Conservation (phyloP, 2,888 invertebrate species). For the Autographa gamma region DNA sequence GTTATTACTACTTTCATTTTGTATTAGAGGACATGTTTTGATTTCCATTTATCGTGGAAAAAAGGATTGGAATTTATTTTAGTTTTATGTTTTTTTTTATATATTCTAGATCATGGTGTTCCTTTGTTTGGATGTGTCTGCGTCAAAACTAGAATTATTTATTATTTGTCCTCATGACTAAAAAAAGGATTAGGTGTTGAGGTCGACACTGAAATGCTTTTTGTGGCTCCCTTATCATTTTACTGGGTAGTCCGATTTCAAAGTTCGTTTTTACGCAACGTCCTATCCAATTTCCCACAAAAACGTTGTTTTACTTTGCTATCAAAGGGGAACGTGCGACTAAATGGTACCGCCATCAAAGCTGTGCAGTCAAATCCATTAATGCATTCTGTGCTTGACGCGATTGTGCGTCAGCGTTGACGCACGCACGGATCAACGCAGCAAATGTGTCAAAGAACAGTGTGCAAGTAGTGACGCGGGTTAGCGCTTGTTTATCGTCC, state of each 20-base stretch:
- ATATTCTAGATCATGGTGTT: too few species aligned
- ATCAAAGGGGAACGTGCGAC: constrained; percentile 16
- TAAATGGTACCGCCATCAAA: constrained; percentile 39
- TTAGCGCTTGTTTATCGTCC: neutral
- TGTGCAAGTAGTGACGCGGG: constrained; percentile 18
- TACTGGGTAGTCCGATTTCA: too few species aligned
- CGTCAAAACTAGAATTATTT: too few species aligned
- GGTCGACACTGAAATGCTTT: too few species aligned
- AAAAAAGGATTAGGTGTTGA: too few species aligned
- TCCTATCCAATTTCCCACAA: neutral
- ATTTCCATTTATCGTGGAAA: neutral
- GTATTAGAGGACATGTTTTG: neutral
- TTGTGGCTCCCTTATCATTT: too few species aligned
- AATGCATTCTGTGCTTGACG: constrained; percentile 44
- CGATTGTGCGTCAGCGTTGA: constrained; percentile 30
- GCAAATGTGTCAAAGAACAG: constrained; percentile 30
- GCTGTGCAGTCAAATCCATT: constrained; percentile 27
- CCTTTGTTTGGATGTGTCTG: too few species aligned
- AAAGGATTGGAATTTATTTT: neutral
- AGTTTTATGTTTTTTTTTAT: too few species aligned
- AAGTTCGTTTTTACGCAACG: neutral
- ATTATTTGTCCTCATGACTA: too few species aligned
- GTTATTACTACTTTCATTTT: neutral
- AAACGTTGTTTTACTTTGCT: constrained; percentile 19
- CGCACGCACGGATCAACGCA: constrained; percentile 20